Evolutionary conservation across 2,113 vertebrate species (phyloP), one percentile per base, ranked within the genome.

Genomic region (Pogona vitticeps): DNA sequence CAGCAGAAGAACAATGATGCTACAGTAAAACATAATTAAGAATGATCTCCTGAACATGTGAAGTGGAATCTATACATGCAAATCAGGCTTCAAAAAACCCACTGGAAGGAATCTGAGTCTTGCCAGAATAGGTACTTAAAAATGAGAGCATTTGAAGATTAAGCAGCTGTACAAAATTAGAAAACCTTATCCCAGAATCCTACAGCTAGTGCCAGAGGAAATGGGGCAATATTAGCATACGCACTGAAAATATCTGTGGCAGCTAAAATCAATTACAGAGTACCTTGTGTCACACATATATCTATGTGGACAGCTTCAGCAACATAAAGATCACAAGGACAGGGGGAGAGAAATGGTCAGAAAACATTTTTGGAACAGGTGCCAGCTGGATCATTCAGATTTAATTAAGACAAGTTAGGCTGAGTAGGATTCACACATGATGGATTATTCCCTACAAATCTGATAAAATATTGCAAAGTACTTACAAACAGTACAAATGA

Each of bases 341-440:
- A 76, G 87, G 86, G 82, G 89, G 89, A 93, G 85, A 83, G 90
- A 90, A 94, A 87, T 17, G 63, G 92, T 90, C 90, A 90, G 65
- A 90, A 90, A 89, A 31, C 0, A 0, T n/a, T 68, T 83, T 82
- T 23, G 58, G 73, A 92, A 26, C 80, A 84, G 61, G 72, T 15
- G n/a, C 77, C 90, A 94, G 91, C 86, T 94, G 90, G 92, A 91
- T 92, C 92, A 88, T 92, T 92, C 89, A 90, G 68, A 93, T 93
- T 93, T 92, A 92, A 94, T 95, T 93, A 93, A 93, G 82, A 68
- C 77, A 67, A 84, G 63, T 84, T 87, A 80, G 83, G 79, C 91
- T 92, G 92, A 63, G 77, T 90, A 90, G 88, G 90, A 91, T 92
- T 93, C 88, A 94, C 88, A 94, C 80, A 92, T 91, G 89, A 88